Evolutionary conservation across 2,888 invertebrate species (phyloP), one percentile per base, ranked within the genome.

Genomic region (Muschampia plurimacula): DNA sequence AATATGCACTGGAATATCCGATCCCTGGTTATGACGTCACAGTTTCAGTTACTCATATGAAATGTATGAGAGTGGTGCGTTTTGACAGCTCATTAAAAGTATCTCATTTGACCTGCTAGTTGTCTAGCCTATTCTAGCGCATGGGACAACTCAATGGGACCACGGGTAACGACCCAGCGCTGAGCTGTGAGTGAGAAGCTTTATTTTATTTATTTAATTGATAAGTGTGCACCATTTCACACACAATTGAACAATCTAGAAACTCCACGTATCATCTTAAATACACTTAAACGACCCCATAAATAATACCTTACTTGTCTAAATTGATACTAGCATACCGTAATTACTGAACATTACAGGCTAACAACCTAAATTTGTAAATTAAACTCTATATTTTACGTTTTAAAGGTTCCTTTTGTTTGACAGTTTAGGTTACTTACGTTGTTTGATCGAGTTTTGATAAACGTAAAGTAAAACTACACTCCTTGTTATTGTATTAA

Each of bases 261-360:
- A 70, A 72, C 66, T 67, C n/a, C 66, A 66, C 72, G 62, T 71
- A 74, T 22, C 67, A 71, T 64, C 63, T 64, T 52, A 62, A 73
- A 69, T 41, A 28, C 67, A 22, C 32, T 63, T 71, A 73, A 68
- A 71, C 71, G 55, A 55, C 52, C 67, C 55, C 72, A 72, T 72
- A 75, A 76, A 78, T 77, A 79, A 77, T 79, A 81, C 81, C 79
- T 81, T 77, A 77, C 75, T 78, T 77, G 77, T 78, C 76, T 82
- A 78, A 82, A 82, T 81, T 81, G 82, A 80, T 79, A 79, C 77
- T 77, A 79, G 78, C 78, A 80, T 78, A 80, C 76, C 79, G 80
- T 81, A 82, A 82, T 82, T 81, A 79, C 81, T 77, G 74, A 63
- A 74, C 69, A 76, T 77, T 75, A 72, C 72, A 74, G 72, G 69